Conservation (phyloP, 2,888 invertebrate species). For the Orthonychiurus folsomi region DNA sequence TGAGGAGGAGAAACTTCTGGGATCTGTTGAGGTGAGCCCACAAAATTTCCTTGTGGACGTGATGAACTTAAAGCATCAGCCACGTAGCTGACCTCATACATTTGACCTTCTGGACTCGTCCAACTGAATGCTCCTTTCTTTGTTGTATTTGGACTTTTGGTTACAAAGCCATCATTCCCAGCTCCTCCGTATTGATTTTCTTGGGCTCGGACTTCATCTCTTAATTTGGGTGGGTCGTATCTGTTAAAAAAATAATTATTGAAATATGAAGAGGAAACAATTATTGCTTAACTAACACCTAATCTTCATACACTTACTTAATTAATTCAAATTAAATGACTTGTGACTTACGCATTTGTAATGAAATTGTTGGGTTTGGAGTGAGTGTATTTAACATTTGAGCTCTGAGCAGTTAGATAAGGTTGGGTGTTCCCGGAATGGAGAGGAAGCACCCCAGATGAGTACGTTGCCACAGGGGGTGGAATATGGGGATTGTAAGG, state of each 20-base stretch:
- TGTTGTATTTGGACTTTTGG: neutral
- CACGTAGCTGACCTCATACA: constrained; percentile 14
- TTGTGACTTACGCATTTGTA: neutral
- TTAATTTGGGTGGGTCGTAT: neutral
- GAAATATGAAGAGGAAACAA: neutral
- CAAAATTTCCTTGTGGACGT: neutral
- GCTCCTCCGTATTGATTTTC: neutral
- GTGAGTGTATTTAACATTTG: neutral
- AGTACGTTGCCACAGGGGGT: constrained; percentile 34
- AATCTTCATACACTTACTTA: too few species aligned
- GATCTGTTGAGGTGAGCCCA: neutral
- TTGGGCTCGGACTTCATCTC: neutral
- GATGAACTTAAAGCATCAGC: constrained; percentile 6
- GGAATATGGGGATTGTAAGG: constrained; percentile 33
- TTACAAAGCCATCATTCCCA: neutral
- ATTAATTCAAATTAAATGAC: neutral
- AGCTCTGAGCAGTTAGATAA: constrained; percentile 13
- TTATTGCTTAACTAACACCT: too few species aligned
- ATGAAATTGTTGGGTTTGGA: neutral
- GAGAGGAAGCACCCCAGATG: constrained; percentile 36
- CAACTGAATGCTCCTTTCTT: constrained; percentile 17
- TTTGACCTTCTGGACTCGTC: constrained; percentile 13
- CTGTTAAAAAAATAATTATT: neutral
- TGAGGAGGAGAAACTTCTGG: neutral
- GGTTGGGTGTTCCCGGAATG: constrained; percentile 38